Evolutionary conservation across 2,888 invertebrate species (phyloP).

Genomic region (Zhuqinia jingwanae): DNA sequence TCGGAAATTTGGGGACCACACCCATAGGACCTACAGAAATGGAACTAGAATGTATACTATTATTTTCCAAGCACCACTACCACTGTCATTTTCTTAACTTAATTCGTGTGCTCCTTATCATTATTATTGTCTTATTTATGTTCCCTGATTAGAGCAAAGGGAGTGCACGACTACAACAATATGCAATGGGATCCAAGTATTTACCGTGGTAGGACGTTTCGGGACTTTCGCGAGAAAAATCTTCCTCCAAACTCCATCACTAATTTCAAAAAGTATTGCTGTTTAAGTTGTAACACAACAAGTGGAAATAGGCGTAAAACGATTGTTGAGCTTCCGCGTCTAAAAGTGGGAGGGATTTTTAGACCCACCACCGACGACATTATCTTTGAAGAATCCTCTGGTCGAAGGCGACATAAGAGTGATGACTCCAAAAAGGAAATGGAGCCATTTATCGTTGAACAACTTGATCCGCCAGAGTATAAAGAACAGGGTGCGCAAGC

Average conservation of each 20-base stretch:
- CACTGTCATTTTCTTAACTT: no score
- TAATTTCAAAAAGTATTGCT: constrained; percentile 38
- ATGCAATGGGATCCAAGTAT: constrained; percentile 46
- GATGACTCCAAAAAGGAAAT: constrained; percentile 36
- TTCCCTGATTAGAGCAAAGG: constrained; percentile 36
- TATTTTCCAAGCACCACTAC: no score
- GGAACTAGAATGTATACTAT: constrained; percentile 15
- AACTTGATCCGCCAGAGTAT: constrained; percentile 16
- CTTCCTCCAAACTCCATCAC: neutral
- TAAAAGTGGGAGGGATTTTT: constrained; percentile 45
- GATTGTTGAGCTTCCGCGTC: neutral
- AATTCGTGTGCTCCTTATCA: no score
- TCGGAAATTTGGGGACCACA: neutral
- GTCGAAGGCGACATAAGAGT: constrained; percentile 40
- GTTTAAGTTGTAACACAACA: neutral
- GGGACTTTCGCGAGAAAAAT: constrained; percentile 57
- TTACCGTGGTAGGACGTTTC: constrained; percentile 39
- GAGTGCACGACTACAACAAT: constrained; percentile 42
- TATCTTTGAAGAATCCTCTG: constrained; percentile 29
- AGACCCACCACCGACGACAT: constrained; percentile 44
- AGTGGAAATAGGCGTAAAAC: neutral
- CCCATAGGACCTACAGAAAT: constrained; percentile 6
- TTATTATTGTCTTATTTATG: no score
- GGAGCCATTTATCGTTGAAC: constrained; percentile 51
- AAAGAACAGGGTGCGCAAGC: neutral